Evolutionary conservation across 2,113 vertebrate species (phyloP), one percentile per base, ranked within the genome.

Genomic region (Megaptera novaeangliae): DNA sequence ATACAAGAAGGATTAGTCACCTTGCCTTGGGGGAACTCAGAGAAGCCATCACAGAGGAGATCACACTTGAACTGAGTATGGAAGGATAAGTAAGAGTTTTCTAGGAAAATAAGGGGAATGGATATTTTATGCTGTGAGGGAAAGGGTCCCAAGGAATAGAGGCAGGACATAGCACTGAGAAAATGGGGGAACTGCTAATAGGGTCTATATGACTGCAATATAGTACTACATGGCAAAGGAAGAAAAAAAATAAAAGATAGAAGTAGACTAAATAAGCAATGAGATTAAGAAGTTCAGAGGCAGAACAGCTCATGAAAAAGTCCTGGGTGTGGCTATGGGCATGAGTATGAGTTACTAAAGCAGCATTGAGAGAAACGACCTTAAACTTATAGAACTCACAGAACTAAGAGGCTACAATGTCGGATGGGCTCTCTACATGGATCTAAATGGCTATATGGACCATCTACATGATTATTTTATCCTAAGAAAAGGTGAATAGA

Each of bases 301-400:
- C 49, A 85, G 49, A 90, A 91, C 2, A 88, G 39, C 18, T 71
- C 14, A 87, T 46, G n/a, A 93, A 81, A 89, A 91, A 41, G 12
- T 82, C 36, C 23, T 84, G 36, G 82, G 12, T 80, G 1, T 72
- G 25, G 39, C 31, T 41, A 74, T 14, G 6, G 23, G 61, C 39
- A 52, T 55, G 31, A 72, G 1, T 39, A 63, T 21, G 59, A 75
- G 14, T 82, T 83, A 88, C 41, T 31, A 71, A 78, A 25, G 41
- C 57, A n/a, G 23, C 59, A 31, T n/a, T 92, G 63, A 92, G 41
- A 95, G 52, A 39, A 89, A 96, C 89, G 57, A 95, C 1, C 55
- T 72, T 88, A 91, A 94, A 87, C 36, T 68, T 88, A 84, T 3
- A 90, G 68, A 94, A 94, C 18, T 91, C 68, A 97, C 29, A 84